phyloP scores from a whole-genome alignment of 2,797 vertebrate species.

The Neosilurus mollespiculum region DNA sequence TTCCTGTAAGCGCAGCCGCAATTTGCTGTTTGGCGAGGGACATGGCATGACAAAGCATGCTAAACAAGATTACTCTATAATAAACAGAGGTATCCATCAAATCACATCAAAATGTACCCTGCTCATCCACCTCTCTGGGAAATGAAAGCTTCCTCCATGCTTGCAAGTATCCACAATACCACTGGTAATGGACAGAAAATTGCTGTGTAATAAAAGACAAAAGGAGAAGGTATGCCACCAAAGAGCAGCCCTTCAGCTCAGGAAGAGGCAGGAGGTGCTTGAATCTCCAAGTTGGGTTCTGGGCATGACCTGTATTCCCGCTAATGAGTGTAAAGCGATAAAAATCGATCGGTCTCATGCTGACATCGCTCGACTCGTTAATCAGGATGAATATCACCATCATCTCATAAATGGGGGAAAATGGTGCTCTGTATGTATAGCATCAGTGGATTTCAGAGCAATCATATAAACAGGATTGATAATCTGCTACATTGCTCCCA shows the following conservation, averaged over 20 bases:
- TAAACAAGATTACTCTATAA: conserved; percentile 21
- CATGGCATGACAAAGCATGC: conserved; percentile 20
- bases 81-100: conserved; percentile 25
- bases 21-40: neutral
- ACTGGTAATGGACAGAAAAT: conserved; percentile 63
- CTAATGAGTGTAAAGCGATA: conserved; percentile 27
- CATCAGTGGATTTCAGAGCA: conserved; percentile 1
- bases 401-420: conserved; percentile 13
- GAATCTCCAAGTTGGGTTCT: conserved; percentile 54
- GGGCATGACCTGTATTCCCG: conserved; percentile 1
- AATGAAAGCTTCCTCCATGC: too few species aligned
- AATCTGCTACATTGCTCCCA: neutral
- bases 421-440: neutral
- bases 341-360: conserved; percentile 35
- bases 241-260: conserved; percentile 15
- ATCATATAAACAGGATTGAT: neutral
- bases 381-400: conserved; percentile 33
- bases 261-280: conserved; percentile 48
- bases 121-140: too few species aligned
- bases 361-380: conserved; percentile 29
- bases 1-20: neutral
- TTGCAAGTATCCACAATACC: conserved; percentile 49
- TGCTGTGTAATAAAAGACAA: conserved; percentile 58
- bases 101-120: conserved; percentile 30
- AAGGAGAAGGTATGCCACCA: conserved; percentile 42